Evolutionary conservation across 2,888 invertebrate genomes (phyloP).

Genomic region (Nowickia ferox): DNA sequence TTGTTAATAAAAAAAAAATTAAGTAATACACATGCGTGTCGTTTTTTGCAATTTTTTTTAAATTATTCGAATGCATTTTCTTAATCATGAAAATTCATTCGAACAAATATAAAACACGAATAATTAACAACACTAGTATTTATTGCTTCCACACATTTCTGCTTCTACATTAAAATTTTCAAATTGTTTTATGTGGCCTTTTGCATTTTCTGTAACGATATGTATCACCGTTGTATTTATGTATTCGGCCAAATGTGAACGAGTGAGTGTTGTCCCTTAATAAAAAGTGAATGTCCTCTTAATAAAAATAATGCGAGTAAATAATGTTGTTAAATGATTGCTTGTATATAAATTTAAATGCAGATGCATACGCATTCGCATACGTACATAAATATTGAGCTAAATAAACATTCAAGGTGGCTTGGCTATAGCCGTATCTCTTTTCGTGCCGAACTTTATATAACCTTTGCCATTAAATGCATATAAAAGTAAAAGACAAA

Average conservation of each 20-base stretch:
- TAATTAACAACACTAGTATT: no score
- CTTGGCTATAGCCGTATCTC: not conserved
- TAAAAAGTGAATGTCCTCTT: constrained; percentile 47
- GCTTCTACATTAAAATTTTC: no score
- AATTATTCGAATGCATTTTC: no score
- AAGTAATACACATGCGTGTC: no score
- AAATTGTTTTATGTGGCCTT: no score
- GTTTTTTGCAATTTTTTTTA: no score
- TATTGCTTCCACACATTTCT: no score
- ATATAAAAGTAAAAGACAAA: not conserved
- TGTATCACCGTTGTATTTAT: not conserved
- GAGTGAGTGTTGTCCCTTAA: constrained; percentile 13
- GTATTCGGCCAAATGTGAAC: not conserved
- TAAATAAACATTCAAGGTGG: constrained; percentile 45
- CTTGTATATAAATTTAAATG: constrained; percentile 9
- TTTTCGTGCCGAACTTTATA: not conserved
- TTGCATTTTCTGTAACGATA: no score
- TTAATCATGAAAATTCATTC: no score
- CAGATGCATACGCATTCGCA: not conserved
- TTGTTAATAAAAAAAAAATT: no score
- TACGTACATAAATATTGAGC: constrained; percentile 6
- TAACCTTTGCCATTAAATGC: not conserved
- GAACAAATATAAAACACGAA: no score
- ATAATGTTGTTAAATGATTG: constrained; percentile 28
- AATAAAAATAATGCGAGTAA: constrained; percentile 10